Base-by-base conservation (phyloP, 2,797 vertebrate species). In the Glossophaga mutica region DNA sequence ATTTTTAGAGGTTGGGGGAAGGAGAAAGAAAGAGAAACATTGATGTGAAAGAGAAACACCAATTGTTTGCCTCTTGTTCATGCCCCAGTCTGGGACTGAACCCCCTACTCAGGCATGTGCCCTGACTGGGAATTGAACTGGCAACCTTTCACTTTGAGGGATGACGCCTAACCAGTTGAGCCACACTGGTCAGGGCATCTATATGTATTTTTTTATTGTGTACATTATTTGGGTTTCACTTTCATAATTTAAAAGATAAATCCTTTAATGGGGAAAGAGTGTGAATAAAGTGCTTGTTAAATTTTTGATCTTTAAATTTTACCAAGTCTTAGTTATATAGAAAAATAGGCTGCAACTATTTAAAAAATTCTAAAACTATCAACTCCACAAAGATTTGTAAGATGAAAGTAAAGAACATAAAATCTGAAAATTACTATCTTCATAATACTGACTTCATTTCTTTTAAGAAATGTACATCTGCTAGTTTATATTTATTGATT, bases 391-490 rank as follows among this genome's bases (percentile, higher is more conserved):
- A 39, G 24, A 90, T 84, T 96, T 93, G 29, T 55, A 94, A 93
- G 71, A 71, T 95, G 73, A 97, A 94, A 93, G 87, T 89, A 42
- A 90, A 59, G 34, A 96, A 71, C 91, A 59, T 73, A 34, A 88
- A 88, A 88, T 79, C 67, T 94, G 89, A 71, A 48, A 42, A 0
- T 95, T 73, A 88, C 8, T 78, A 4, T 89, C 71, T 94, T 34
- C 21, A 57, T 96, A 78, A 48, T 34, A 76, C 44, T 67, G 57
- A 87, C 46, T 96, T 96, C 16, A 37, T 68, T 96, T 83, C 50
- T 91, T 42, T 86, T 92, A 84, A 90, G 59, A 90, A 85, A 71
- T 52, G 11, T 76, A 32, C 26, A 89, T 92, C 84, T 96, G 22
- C 52, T 84, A 73, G 70, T 90, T 39, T 34, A 82, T 91, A 93